Percentiles rank a stretch among this genome's conserved stretches.
Conservation (phyloP, 2,888 invertebrate genomes). For the Epinotia nisella region DNA sequence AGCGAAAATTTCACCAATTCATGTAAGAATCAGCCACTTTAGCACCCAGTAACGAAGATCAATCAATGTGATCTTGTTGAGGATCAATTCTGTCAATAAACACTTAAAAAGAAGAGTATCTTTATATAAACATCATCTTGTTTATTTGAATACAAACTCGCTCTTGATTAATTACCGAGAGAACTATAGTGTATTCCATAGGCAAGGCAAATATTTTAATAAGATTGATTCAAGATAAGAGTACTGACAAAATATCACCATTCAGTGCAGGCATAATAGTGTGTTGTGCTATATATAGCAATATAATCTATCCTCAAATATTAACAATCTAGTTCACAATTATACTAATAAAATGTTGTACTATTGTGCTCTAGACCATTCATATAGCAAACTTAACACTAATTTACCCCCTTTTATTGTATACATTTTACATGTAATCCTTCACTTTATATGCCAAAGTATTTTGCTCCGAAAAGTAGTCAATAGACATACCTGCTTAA, state of each 20-base stretch:
- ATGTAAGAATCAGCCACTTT: neutral
- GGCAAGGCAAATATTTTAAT: neutral
- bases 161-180: no score
- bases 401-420: slow-evolving; percentile 13
- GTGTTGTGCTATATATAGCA: neutral
- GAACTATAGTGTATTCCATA: no score
- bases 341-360: neutral
- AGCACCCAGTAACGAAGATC: neutral
- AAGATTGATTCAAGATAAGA: neutral
- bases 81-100: neutral
- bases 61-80: neutral
- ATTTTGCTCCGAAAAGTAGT: slow-evolving; percentile 28
- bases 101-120: neutral
- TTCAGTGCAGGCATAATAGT: neutral
- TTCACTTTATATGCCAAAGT: neutral
- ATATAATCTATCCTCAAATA: neutral
- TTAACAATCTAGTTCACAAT: slow-evolving; percentile 1
- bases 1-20: neutral
- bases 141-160: neutral
- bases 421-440: neutral
- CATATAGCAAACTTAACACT: slow-evolving; percentile 1
- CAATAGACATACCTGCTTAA: neutral
- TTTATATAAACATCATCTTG: no score
- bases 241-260: neutral
- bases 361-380: neutral